Evolutionary conservation across 2,113 vertebrate genomes (phyloP).

Genomic region (Eublepharis macularius): DNA sequence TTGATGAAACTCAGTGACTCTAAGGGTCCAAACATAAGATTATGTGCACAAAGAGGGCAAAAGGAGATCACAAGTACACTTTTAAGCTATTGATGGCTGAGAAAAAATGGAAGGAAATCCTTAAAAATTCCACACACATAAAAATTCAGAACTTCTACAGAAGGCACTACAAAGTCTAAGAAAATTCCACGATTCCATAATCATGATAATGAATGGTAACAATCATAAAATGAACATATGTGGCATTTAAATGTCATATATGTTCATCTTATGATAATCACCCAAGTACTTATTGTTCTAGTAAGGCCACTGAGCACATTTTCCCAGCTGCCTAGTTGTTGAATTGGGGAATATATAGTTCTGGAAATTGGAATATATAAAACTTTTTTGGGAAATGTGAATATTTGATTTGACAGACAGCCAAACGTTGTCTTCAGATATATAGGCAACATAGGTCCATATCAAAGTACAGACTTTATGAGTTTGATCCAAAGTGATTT

Average conservation of each 20-base stretch:
- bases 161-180: slow-evolving; percentile 21
- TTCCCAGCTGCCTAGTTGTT: slow-evolving; percentile 43
- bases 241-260: background rate
- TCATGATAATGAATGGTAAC: too few species aligned
- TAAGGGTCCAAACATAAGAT: background rate
- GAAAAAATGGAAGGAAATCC: background rate
- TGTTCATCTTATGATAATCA: slow-evolving; percentile 42
- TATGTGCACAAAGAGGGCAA: background rate
- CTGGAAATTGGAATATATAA: slow-evolving; percentile 52
- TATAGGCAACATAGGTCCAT: slow-evolving; percentile 23
- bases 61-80: background rate
- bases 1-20: background rate
- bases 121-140: slow-evolving; percentile 3
- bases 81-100: background rate
- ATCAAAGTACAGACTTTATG: slow-evolving; percentile 24
- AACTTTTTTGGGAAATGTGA: slow-evolving; percentile 54
- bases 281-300: slow-evolving; percentile 42
- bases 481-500: background rate
- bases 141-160: background rate
- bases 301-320: slow-evolving; percentile 40
- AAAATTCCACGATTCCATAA: slow-evolving; percentile 22
- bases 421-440: slow-evolving; percentile 51
- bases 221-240: too few species aligned
- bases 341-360: background rate
- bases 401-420: slow-evolving; percentile 57